Evolutionary conservation across 2,888 invertebrate genomes (phyloP).

Genomic region (Caenorhabditis uteleia): DNA sequence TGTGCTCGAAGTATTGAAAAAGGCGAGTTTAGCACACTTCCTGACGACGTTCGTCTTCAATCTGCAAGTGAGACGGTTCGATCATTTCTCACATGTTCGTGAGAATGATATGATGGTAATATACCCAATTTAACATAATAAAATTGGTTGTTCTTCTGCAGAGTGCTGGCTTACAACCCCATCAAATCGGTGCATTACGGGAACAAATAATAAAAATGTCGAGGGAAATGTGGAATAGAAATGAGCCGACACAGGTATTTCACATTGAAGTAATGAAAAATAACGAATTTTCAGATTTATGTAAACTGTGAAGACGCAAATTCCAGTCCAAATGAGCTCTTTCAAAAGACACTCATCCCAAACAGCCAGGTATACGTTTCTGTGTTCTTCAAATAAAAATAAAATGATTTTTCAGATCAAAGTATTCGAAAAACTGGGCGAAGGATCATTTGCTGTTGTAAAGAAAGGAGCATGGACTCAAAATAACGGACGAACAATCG

Average conservation of each 20-base stretch:
- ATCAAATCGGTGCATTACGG: conserved; percentile 32
- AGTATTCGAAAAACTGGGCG: conserved; percentile 82
- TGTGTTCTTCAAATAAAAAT: no score
- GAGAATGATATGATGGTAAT: conserved; percentile 74
- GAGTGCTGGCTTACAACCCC: conserved; percentile 72
- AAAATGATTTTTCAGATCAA: conserved; percentile 70
- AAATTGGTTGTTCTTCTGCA: conserved; percentile 71
- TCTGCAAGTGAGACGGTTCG: conserved; percentile 82
- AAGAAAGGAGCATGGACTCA: conserved; percentile 88
- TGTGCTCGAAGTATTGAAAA: conserved; percentile 56
- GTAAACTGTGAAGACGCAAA: conserved; percentile 14
- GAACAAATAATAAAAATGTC: conserved; percentile 26
- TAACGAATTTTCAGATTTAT: conserved; percentile 18
- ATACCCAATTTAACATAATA: background rate
- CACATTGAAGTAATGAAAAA: no score
- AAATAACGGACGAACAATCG: conserved; percentile 58
- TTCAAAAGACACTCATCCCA: conserved; percentile 28
- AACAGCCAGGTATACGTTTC: conserved; percentile 41
- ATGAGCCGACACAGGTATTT: conserved; percentile 21
- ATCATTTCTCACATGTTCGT: conserved; percentile 95
- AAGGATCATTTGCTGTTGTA: conserved; percentile 97
- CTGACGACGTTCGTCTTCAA: conserved; percentile 49
- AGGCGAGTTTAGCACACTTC: conserved; percentile 53
- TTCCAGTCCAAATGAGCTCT: conserved; percentile 3
- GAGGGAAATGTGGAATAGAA: conserved; percentile 37